Base-by-base conservation (phyloP, 2,797 vertebrate species). In the Malurus leucopterus region DNA sequence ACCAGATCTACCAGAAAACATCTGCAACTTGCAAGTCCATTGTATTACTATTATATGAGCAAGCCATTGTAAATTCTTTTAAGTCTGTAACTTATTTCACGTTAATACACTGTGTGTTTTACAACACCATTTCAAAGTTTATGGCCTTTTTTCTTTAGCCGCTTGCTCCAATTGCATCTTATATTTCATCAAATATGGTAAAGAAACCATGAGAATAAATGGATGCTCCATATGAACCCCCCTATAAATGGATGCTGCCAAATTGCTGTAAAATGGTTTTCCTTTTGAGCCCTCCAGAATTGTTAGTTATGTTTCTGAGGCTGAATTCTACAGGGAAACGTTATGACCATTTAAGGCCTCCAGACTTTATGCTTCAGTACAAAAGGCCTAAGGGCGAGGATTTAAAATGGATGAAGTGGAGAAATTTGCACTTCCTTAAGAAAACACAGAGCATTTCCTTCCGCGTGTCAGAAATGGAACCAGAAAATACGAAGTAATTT, bases 371-470 rank as follows among this genome's bases (percentile, higher is more conserved):
- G 94, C 97, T 97, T 98, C 98, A 96, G 97, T 97, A 97, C 97
- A 97, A 98, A 97, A 98, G 96, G 97, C 97, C 98, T 98, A 96
- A 91, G 97, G 98, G 96, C 73, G 96, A 98, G 97, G 97, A 97
- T 98, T 98, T 97, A 93, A 97, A 98, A 98, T 97, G 97, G 98
- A 98, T 98, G 98, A 98, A 98, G 98, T 98, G 98, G 97, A 98
- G 98, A 99, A 99, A 98, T 98, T 98, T 98, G 98, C 98, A 98
- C 98, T 98, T 99, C 98, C 98, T 98, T 98, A 98, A 98, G 97
- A 98, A 99, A 99, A 99, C 98, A 98, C 95, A 94, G 93, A 97
- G 98, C 97, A 98, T 99, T 99, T 99, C 98, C 98, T 98, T 98
- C 97, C 97, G 95, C 86, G 88, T 98, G 98, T 98, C 98, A 98